Evolutionary conservation across 37 sponge, comb jelly and placozoan species (phyloP).

Genomic region (Ephydatia muelleri): DNA sequence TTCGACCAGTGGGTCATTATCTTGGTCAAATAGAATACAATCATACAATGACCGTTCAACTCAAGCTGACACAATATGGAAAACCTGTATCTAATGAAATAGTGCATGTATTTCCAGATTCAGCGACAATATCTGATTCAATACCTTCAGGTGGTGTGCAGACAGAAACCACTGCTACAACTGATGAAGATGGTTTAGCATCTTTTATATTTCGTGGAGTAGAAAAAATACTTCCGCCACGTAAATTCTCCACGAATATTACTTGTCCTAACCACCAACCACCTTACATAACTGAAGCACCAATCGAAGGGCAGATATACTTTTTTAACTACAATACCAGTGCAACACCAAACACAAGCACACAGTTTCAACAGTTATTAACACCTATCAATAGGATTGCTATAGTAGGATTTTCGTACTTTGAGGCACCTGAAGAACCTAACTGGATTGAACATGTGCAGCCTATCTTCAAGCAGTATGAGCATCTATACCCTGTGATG

Average conservation of each 20-base stretch:
- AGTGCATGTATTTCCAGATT: neutral
- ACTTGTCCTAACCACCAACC: neutral
- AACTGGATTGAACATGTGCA: constrained; percentile 34
- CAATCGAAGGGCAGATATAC: neutral
- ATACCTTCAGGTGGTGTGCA: neutral
- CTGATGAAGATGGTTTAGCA: too few species aligned
- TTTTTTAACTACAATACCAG: constrained; percentile 4
- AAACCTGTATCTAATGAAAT: neutral
- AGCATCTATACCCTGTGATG: constrained; percentile 45
- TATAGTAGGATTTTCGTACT: neutral
- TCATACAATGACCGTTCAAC: neutral
- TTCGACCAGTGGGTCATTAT: constrained; percentile 34
- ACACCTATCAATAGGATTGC: neutral
- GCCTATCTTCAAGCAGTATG: constrained; percentile 61
- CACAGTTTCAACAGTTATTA: neutral
- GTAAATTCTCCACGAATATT: neutral
- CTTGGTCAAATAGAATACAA: neutral
- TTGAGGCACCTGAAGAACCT: neutral
- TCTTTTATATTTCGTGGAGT: too few species aligned
- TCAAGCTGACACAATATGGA: constrained; percentile 22
- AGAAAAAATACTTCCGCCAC: neutral
- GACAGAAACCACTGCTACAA: too few species aligned
- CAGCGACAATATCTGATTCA: too few species aligned
- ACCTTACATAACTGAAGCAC: neutral
- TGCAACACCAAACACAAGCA: constrained; percentile 14